Base-by-base conservation (phyloP, 2,888 invertebrate species). In the Troides helena region DNA sequence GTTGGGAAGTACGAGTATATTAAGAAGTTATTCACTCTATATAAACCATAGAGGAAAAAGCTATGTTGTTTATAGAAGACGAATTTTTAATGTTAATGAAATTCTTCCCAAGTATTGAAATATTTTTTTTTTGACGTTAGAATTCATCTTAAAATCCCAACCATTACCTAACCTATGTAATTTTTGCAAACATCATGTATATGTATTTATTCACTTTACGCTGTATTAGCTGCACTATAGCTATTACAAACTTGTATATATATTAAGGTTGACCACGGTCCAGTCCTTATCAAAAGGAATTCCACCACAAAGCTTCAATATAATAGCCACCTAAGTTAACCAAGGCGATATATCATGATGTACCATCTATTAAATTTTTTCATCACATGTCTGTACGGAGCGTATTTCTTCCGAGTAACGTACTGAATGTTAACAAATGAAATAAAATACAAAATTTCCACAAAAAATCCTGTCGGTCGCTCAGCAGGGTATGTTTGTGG, bases 401-500 rank as follows among this genome's bases (percentile, higher is more conserved):
- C 69, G 71, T 65, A 73, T 80, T 86, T 85, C 88, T 87, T 87
- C 82, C 81, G 23, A 14, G 62, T 66, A 65, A 75, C 77, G 77
- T 80, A 81, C 77, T 79, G 78, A 84, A 80, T 81, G 81, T 87
- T 86, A 84, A 88, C 88, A 86, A 88, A 85, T 78, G 90, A 86
- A 90, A 90, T 90, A 89, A 92, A 92, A 92, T 91, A 88, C 90
- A 85, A 85, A 88, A 85, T 88, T 85, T 81, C 66, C 72, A 73
- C 80, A 86, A 90, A 91, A 90, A 92, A 87, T 84, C 60, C 75
- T 79, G 81, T 86, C 85, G 86, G 87, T 81, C 83, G 81, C 92
- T 77, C 92, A 88, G 92, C 91, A 84, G 89, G 91, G 86, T 81
- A 86, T 89, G 89, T 90, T 92, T 91, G 92, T 84, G 91, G 91